Evolutionary conservation across 1,140 invertebrate genomes (phyloP).

Genomic region (Drosophila neocordata): DNA sequence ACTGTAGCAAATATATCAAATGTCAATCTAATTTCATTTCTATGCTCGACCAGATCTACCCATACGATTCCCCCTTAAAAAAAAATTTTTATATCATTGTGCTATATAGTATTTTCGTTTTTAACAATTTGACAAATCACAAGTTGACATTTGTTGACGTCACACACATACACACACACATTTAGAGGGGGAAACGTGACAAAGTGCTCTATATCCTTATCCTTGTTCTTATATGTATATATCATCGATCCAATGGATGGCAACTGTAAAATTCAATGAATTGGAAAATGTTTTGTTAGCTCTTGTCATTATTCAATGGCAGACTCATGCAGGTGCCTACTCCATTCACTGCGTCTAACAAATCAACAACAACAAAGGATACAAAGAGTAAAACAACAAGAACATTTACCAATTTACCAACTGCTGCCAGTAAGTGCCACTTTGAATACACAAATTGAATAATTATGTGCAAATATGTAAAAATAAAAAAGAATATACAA

Average conservation of each 20-base stretch:
- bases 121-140: slow-evolving; percentile 80
- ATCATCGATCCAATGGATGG: slow-evolving; percentile 58
- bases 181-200: slow-evolving; percentile 31
- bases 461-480: slow-evolving; percentile 60
- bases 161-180: slow-evolving; percentile 31
- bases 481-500: slow-evolving; percentile 19
- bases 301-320: slow-evolving; percentile 67
- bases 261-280: slow-evolving; percentile 82
- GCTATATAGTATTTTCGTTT: slow-evolving; percentile 48
- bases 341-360: slow-evolving; percentile 15
- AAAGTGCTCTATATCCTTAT: slow-evolving; percentile 55
- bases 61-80: slow-evolving; percentile 33
- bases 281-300: slow-evolving; percentile 81
- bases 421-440: slow-evolving; percentile 29
- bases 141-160: slow-evolving; percentile 78
- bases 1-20: slow-evolving; percentile 67
- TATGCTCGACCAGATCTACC: slow-evolving; percentile 61
- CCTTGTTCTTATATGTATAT: slow-evolving; percentile 25
- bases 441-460: slow-evolving; percentile 60
- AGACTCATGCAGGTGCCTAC: slow-evolving; percentile 45
- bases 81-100: slow-evolving; percentile 35
- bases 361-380: slow-evolving; percentile 48
- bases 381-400: slow-evolving; percentile 6
- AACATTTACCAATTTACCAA: slow-evolving; percentile 21
- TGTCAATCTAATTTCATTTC: slow-evolving; percentile 82